Conservation (phyloP, 2,888 invertebrate species). For the Acanthosepion pharaonis region DNA sequence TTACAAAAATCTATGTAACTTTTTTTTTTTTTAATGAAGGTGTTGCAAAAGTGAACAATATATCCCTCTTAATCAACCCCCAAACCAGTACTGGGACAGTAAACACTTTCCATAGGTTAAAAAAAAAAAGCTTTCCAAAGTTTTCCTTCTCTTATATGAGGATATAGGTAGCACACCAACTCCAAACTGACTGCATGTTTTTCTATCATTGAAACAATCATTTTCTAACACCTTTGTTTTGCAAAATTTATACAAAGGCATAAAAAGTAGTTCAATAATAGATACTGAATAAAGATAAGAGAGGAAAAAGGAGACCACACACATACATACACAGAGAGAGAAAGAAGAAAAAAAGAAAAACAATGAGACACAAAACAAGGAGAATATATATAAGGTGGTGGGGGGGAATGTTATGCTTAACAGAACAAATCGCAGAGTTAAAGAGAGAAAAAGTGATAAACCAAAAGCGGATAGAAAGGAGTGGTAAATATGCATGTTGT, state of each 20-base stretch:
- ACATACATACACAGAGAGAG: background rate
- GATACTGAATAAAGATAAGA: background rate
- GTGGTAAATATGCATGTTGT: constrained; percentile 16
- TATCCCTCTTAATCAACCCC: no score
- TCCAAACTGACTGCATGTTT: no score
- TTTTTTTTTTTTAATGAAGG: no score
- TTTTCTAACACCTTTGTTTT: background rate
- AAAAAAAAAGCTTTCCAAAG: no score
- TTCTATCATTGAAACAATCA: no score
- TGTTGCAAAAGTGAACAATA: no score
- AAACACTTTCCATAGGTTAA: no score
- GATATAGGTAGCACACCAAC: no score
- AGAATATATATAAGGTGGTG: background rate
- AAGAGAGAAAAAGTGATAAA: background rate
- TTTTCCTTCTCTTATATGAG: no score
- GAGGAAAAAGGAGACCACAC: background rate
- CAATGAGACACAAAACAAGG: background rate
- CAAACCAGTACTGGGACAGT: no score
- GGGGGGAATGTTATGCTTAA: background rate
- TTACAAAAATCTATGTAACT: no score
- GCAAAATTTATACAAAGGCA: background rate
- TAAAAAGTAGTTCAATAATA: background rate
- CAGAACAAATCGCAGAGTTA: background rate
- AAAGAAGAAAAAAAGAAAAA: background rate
- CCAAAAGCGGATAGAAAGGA: background rate